Evolutionary conservation across 2,113 vertebrate species (phyloP), one percentile per base, ranked within the genome.

Genomic region (Orientallactaga bullata): DNA sequence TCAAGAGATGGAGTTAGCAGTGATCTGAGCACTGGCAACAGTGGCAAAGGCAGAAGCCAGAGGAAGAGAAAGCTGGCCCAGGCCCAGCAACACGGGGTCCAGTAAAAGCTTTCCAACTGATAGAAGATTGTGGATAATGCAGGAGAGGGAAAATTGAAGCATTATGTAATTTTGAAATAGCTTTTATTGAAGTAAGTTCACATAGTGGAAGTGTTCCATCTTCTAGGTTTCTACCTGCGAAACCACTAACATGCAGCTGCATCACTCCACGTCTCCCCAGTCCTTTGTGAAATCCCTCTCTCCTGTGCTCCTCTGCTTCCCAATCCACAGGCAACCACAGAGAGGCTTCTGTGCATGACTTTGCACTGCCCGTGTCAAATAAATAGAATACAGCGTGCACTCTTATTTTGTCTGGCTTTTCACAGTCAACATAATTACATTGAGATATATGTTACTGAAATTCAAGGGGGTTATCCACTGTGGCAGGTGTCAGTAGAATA

Each of bases 201-300:
- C 3, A 9, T 72, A 30, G 20, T 8, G 9, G 11, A 87, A 24
- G 72, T 37, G 1, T 82, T 5, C 37, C 20, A 0, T 3, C 69
- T 51, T 39, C 2, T 55, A 10, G 6, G 12, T 51, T 60, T 66
- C 58, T 39, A 2, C 9, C 0, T 15, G 11, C 17, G 3, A 3
- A 65, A 21, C 42, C 68, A 16, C n/a, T 16, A 5, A 42, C 0
- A 11, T 47, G 4, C 60, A 2, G 58, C 13, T 12, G n/a, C 58
- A 26, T 13, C 35, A 24, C 15, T 20, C 42, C 16, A 30, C 10
- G 32, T 13, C 42, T 2, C 55, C 63, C 35, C 15, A 1, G 4
- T 72, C 23, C 0, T 42, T n/a, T n/a, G 21, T 4, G 55, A 1
- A n/a, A n/a, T 28, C 65, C 47, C 35, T 21, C 55, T 26, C 15